Percentiles rank a stretch among this genome's conserved stretches.
Conservation (phyloP, 2,797 vertebrate species). For the Streptopelia turtur region DNA sequence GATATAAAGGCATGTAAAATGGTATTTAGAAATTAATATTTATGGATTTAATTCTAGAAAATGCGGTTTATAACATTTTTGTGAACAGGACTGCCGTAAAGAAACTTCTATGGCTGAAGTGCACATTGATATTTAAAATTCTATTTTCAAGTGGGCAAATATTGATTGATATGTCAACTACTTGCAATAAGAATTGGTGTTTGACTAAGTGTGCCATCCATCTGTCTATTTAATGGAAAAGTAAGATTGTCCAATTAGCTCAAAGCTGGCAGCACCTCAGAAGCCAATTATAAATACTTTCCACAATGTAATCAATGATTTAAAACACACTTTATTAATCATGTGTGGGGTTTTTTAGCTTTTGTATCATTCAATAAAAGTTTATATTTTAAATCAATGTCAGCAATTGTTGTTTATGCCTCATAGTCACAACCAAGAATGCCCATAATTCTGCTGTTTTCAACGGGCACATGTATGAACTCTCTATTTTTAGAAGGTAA, state of each 20-base stretch:
- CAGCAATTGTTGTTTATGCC: neutral
- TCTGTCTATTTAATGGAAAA: slow-evolving; percentile 13
- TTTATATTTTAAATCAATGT: neutral
- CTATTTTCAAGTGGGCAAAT: neutral
- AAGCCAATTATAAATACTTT: neutral
- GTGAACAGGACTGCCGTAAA: neutral
- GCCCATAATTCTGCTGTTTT: neutral
- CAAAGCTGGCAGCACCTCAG: neutral
- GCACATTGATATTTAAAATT: neutral
- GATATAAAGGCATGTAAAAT: neutral
- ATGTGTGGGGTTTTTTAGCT: neutral
- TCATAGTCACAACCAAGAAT: neutral
- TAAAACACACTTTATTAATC: neutral
- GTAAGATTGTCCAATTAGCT: neutral
- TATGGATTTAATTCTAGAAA: neutral
- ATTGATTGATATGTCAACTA: neutral
- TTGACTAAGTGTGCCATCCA: slow-evolving; percentile 5
- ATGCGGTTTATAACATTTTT: neutral
- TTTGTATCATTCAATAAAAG: neutral
- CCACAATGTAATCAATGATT: neutral
- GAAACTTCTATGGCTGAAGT: neutral
- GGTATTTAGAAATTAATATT: slow-evolving; percentile 22
- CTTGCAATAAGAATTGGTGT: neutral
- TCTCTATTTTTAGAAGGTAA: neutral
- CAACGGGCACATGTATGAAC: neutral